Base-by-base conservation (phyloP, 2,888 invertebrate species). In the Platycheirus albimanus region DNA sequence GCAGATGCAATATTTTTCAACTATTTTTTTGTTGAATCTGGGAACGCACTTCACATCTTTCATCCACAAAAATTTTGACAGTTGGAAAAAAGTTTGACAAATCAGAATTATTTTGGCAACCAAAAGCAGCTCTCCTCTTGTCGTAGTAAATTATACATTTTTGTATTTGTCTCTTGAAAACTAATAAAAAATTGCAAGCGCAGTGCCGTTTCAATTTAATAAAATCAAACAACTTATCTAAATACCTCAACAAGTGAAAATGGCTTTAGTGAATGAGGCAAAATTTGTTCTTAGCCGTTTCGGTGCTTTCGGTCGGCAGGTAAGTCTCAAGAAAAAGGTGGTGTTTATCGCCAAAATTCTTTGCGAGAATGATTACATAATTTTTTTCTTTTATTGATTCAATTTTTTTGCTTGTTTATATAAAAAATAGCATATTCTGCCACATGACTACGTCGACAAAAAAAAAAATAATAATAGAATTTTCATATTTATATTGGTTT, bases 171-270 rank as follows among this genome's bases (percentile, higher is more conserved):
- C 17, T 56, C 2, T 38, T n/a, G 8, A n/a, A 54, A 64, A n/a
- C 11, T 3, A 28, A 41, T 24, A 33, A 17, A n/a, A 36, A 85
- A 88, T 90, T 90, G 89, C 87, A 87, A 87, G 87, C 89, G 90
- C 89, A 89, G 89, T 88, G 89, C 72, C 89, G 89, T 90, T 90
- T 89, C 88, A 88, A 88, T 88, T 89, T 76, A 51, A 20, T 10
- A 49, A 10, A 58, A 20, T 13, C 13, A 41, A 58, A 58, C 11
- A 24, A 13, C 41, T 56, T 0, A 49, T 58, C 51, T 41, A 64
- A 15, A 41, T 36, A 61, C 4, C 10, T 24, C 15, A 33, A 41
- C 13, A 70, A 67, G 8, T 71, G 24, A 83, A 19, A 36, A 88
- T 87, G 86, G 89, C 89, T 86, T 87, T 90, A 85, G 90, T 88